Percentiles rank a stretch among this genome's conserved stretches.
phyloP scores from a whole-genome alignment of 2,888 invertebrate species.

The Melolontha melolontha region DNA sequence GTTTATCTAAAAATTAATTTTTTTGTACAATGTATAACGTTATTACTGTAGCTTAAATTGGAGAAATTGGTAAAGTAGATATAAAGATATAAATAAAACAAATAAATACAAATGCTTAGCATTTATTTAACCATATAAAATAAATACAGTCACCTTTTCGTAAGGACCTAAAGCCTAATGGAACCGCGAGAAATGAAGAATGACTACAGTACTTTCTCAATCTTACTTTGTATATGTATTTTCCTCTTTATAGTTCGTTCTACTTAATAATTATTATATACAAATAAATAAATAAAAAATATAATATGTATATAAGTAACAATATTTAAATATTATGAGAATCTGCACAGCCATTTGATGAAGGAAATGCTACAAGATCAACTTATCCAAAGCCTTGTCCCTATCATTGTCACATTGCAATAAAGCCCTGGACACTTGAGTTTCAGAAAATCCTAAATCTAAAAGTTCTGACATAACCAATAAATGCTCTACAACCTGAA shows the following conservation, averaged over 20 bases:
- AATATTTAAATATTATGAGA: slow-evolving; percentile 38
- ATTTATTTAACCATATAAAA: slow-evolving; percentile 40
- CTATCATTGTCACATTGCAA: slow-evolving; percentile 83
- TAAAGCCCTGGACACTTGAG: slow-evolving; percentile 79
- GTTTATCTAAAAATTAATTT: too few species aligned
- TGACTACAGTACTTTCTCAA: slow-evolving; percentile 27
- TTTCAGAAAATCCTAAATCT: slow-evolving; percentile 86
- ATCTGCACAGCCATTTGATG: slow-evolving; percentile 40
- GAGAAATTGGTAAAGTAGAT: background rate
- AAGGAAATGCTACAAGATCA: slow-evolving; percentile 74
- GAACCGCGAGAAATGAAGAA: slow-evolving; percentile 29
- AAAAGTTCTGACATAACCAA: slow-evolving; percentile 81
- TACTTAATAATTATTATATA: slow-evolving; percentile 41
- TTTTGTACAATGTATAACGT: too few species aligned
- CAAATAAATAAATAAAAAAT: slow-evolving; percentile 45
- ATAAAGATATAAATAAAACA: slow-evolving; percentile 5
- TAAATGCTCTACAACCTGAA: slow-evolving; percentile 76
- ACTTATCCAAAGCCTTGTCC: slow-evolving; percentile 86
- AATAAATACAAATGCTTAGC: slow-evolving; percentile 32
- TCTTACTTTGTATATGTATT: slow-evolving; percentile 34
- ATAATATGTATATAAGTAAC: slow-evolving; percentile 40
- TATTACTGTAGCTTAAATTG: too few species aligned
- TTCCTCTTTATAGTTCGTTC: slow-evolving; percentile 10
- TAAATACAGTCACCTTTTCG: slow-evolving; percentile 31
- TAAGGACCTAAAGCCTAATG: slow-evolving; percentile 25